Conservation (phyloP, 2,888 invertebrate species). For the Druceiella hillmani region DNA sequence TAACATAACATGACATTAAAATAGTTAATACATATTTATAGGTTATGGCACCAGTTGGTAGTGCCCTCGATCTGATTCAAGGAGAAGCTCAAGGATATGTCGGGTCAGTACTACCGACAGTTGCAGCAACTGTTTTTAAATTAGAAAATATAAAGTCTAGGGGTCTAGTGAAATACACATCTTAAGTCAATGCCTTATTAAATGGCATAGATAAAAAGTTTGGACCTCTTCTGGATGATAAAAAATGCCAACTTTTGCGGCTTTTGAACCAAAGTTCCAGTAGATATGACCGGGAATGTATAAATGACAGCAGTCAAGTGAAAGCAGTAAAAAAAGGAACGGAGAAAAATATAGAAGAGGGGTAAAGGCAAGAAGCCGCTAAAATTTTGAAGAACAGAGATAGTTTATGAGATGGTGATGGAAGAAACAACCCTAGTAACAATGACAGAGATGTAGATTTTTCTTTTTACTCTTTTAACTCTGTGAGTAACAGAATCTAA, state of each 20-base stretch:
- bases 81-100: too few species aligned
- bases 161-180: constrained; percentile 22
- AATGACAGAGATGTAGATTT: too few species aligned
- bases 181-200: constrained; percentile 25
- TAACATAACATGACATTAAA: too few species aligned
- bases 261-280: constrained; percentile 20
- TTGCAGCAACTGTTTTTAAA: constrained; percentile 22
- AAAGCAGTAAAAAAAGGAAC: constrained; percentile 22
- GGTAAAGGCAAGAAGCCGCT: constrained; percentile 21
- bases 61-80: too few species aligned
- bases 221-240: constrained; percentile 21
- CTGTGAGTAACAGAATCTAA: too few species aligned
- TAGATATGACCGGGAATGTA: constrained; percentile 20
- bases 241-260: constrained; percentile 24
- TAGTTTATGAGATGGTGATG: not conserved
- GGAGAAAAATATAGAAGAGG: constrained; percentile 24
- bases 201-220: constrained; percentile 20
- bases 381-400: constrained; percentile 19
- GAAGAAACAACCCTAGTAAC: too few species aligned
- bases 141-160: constrained; percentile 22
- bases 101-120: too few species aligned
- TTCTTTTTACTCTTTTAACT: too few species aligned
- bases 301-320: constrained; percentile 22
- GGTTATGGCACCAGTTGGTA: constrained; percentile 19
- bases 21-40: too few species aligned